Evolutionary conservation across 2,797 vertebrate species (phyloP).

Genomic region (Characodon lateralis): DNA sequence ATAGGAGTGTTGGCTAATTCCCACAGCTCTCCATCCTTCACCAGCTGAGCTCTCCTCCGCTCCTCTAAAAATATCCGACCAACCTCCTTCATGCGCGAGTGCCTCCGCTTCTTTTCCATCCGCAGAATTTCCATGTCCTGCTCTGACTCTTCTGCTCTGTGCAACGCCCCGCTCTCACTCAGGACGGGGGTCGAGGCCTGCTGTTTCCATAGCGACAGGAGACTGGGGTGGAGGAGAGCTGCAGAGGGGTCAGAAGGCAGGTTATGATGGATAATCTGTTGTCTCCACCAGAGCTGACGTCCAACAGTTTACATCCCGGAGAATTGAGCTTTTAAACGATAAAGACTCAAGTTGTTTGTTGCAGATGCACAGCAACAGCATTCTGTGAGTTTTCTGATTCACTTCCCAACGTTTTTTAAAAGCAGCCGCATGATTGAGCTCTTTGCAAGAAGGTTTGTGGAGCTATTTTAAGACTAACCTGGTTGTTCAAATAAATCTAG

Average conservation of each 20-base stretch:
- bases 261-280: not conserved
- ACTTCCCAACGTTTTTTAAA: not conserved
- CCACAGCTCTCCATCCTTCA: not conserved
- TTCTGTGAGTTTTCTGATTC: not conserved
- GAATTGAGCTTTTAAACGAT: not conserved
- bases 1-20: not conserved
- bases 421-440: not conserved
- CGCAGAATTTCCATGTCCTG: conserved; percentile 62
- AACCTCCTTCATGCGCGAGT: conserved; percentile 71
- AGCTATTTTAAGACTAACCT: not conserved
- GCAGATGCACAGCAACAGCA: no score
- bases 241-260: conserved; percentile 5
- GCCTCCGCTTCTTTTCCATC: conserved; percentile 51
- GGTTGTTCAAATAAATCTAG: not conserved
- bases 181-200: conserved; percentile 53
- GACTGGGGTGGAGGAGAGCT: conserved; percentile 74
- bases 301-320: not conserved
- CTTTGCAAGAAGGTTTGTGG: not conserved
- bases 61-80: conserved; percentile 11
- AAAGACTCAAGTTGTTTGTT: no score
- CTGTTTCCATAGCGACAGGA: conserved; percentile 76
- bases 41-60: not conserved
- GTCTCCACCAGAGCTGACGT: not conserved
- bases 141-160: conserved; percentile 33
- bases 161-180: conserved; percentile 33